Evolutionary conservation across 1,140 invertebrate genomes (phyloP).

Genomic region (Lycorma delicatula): DNA sequence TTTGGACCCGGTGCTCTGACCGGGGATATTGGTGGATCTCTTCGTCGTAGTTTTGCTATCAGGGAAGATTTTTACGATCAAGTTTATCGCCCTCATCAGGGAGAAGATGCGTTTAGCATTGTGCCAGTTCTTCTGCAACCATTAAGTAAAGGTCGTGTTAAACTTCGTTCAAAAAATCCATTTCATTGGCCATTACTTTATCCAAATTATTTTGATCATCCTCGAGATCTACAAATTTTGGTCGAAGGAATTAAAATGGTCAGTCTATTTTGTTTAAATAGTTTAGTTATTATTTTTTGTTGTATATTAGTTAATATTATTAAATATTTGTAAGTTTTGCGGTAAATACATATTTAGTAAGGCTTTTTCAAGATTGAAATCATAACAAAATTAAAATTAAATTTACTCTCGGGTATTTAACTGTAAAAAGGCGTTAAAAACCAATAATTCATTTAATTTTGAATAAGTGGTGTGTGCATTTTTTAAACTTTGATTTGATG

Average conservation of each 20-base stretch:
- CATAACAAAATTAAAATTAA: too few relatives aligned
- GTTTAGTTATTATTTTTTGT: neutral
- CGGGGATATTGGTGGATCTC: slow-evolving; percentile 58
- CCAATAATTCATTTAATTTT: too few relatives aligned
- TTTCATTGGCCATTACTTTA: slow-evolving; percentile 50
- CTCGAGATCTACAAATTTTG: slow-evolving; percentile 23
- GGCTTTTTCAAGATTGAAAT: too few relatives aligned
- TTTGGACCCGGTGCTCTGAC: slow-evolving; percentile 63
- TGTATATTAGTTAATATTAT: too few relatives aligned
- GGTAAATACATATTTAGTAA: too few relatives aligned
- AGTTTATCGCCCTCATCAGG: slow-evolving; percentile 23
- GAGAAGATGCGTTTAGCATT: slow-evolving; percentile 39
- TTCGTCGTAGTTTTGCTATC: slow-evolving; percentile 41
- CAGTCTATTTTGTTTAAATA: slow-evolving; percentile 11
- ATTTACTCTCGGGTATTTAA: too few relatives aligned
- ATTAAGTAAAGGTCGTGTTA: slow-evolving; percentile 41
- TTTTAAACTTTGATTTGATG: too few relatives aligned
- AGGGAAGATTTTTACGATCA: slow-evolving; percentile 24
- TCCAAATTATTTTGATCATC: slow-evolving; percentile 44
- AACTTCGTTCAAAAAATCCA: slow-evolving; percentile 44
- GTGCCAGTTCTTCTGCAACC: slow-evolving; percentile 44
- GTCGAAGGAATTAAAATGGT: slow-evolving; percentile 49
- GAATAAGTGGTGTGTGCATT: too few relatives aligned
- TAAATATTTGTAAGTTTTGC: too few relatives aligned
- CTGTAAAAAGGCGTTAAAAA: too few relatives aligned